Base-by-base conservation (phyloP, 2,888 invertebrate species). In the Agrenia bidenticulata region DNA sequence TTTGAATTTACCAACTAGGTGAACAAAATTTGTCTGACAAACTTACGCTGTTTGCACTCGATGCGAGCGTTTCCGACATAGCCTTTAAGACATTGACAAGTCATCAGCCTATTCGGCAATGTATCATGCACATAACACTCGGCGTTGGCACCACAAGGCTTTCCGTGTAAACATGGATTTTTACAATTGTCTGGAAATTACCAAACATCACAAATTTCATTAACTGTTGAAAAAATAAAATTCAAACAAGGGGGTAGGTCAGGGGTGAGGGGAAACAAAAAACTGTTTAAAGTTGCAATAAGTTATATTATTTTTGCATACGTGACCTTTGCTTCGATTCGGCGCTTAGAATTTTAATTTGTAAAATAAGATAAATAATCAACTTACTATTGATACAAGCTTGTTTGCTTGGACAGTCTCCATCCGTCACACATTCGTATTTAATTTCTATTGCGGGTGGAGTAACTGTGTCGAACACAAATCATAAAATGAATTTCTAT, bases 31-130 rank as follows among this genome's bases (percentile, higher is more conserved):
- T n/a, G n/a, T n/a, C n/a, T n/a, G n/a, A 45, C 5, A 45, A 13
- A 75, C 83, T 83, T 85, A 92, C 93, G 89, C 82, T 84, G 85
- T 78, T 84, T 85, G 80, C 94, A 94, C 80, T 89, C 88, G 70
- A 88, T 85, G 75, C 92, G 90, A 11, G 94, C 92, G 80, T 94
- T 92, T 73, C 94, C 94, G 74, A 88, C 84, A 77, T 87, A 89
- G 69, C 92, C 92, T 66, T 87, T 87, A 69, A 89, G 85, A 78
- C 94, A 94, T 78, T 89, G 87, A 79, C 94, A 94, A 66, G 90
- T 87, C 86, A 94, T 90, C 7, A 92, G 92, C 75, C 93, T 85
- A 81, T 92, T 84, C 5, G 94, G 94, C 71, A 93, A 81, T 0
- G 92, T 91, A 78, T 93, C 89, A 24, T 92, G 87, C 11, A 94